A percentile compares a stretch with the other conserved stretches of the same genome.
phyloP scores from a whole-genome alignment of 2,113 vertebrate genomes.

The Damaliscus lunatus region DNA sequence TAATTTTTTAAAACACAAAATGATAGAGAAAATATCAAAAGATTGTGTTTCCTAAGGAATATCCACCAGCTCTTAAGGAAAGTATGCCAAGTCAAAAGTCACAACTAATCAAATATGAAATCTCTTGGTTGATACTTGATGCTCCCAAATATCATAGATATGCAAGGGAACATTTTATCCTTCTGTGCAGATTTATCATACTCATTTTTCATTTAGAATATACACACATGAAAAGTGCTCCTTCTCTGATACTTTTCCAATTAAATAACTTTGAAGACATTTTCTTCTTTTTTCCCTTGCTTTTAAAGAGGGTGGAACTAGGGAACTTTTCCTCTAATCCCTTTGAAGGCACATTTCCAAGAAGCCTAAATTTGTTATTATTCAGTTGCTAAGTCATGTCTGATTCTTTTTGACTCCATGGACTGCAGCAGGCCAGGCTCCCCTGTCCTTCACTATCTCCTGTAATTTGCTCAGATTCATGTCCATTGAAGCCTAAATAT shows the following conservation, averaged over 20 bases:
- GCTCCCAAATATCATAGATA: neutral
- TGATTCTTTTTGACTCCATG: neutral
- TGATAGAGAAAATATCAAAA: neutral
- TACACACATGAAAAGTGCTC: neutral
- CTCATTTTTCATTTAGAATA: neutral
- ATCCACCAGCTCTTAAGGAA: neutral
- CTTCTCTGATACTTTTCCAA: neutral
- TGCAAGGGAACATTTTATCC: neutral
- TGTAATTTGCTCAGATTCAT: neutral
- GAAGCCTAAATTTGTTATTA: neutral
- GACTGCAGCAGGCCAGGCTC: neutral
- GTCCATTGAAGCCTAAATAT: neutral
- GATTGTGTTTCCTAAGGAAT: neutral
- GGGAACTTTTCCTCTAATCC: neutral
- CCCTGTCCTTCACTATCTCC: neutral
- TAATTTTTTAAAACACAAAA: constrained; percentile 33
- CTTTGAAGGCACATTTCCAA: neutral
- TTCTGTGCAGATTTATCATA: neutral
- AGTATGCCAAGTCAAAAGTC: neutral
- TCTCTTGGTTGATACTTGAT: neutral
- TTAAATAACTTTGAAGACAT: neutral
- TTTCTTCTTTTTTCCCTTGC: neutral
- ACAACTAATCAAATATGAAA: neutral
- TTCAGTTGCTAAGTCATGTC: neutral
- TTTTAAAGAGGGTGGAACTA: neutral